phyloP scores from a whole-genome alignment of 1,140 invertebrate genomes.

The Phymastichus coffea region DNA sequence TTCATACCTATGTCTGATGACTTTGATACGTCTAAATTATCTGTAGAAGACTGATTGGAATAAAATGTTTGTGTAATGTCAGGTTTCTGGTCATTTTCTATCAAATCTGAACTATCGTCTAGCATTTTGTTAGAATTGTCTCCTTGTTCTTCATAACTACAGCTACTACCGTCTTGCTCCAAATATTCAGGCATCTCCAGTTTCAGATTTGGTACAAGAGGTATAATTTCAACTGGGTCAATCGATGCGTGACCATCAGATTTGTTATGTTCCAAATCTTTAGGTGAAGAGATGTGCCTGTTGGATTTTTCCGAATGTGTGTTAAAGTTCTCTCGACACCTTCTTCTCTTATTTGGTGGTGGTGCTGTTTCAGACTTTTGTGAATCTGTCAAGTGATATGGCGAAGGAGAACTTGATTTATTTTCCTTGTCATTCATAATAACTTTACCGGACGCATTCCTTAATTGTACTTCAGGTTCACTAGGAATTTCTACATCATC shows the following conservation, averaged over 20 bases:
- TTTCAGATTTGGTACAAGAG: slow-evolving; percentile 56
- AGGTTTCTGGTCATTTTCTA: slow-evolving; percentile 50
- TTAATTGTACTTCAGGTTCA: slow-evolving; percentile 54
- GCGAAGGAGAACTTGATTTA: slow-evolving; percentile 49
- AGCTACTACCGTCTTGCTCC: slow-evolving; percentile 55
- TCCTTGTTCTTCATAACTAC: slow-evolving; percentile 55
- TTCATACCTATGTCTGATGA: slow-evolving; percentile 47
- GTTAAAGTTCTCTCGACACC: slow-evolving; percentile 49
- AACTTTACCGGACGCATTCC: slow-evolving; percentile 49
- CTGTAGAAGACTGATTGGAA: slow-evolving; percentile 47
- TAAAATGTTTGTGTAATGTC: slow-evolving; percentile 56
- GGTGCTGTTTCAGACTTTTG: slow-evolving; percentile 41
- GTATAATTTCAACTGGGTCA: slow-evolving; percentile 56
- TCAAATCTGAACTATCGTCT: slow-evolving; percentile 44
- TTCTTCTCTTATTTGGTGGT: slow-evolving; percentile 52
- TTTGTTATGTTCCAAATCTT: slow-evolving; percentile 45
- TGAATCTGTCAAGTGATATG: slow-evolving; percentile 46
- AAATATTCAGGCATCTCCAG: slow-evolving; percentile 56
- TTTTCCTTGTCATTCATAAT: slow-evolving; percentile 47
- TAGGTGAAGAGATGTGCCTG: slow-evolving; percentile 37
- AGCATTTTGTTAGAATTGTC: slow-evolving; percentile 48
- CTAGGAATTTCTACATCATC: slow-evolving; percentile 55
- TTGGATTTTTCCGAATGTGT: slow-evolving; percentile 44
- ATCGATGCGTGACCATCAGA: slow-evolving; percentile 43
- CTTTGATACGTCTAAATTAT: slow-evolving; percentile 47